These are phyloP conservation scores for Heteropelma amictum DNA, from an alignment of 2,888 invertebrate species.

Conservation along the genomic window DNA sequence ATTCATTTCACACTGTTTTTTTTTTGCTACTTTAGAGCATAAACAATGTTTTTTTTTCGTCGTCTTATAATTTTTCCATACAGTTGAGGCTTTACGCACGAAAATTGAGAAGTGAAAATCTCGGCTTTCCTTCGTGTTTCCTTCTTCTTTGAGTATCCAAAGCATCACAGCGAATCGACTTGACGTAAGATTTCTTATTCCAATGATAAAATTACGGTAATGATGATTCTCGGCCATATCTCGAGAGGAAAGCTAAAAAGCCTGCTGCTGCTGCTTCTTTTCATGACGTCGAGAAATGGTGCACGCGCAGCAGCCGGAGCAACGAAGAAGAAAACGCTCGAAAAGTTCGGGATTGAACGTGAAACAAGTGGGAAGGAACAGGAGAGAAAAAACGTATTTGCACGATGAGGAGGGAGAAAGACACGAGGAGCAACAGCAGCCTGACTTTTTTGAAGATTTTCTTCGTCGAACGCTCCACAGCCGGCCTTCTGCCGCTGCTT, in stretches of 20 bases:
- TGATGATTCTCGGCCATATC: constrained; percentile 24
- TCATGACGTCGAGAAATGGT: constrained; percentile 23
- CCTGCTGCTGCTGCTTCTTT: constrained; percentile 59
- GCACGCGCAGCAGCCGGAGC: constrained; percentile 33
- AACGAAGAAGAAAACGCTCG: constrained; percentile 45
- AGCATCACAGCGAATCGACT: too few relatives aligned
- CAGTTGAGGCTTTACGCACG: too few relatives aligned
- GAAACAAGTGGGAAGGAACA: constrained; percentile 37
- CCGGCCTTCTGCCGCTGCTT: constrained; percentile 64
- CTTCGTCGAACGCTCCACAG: constrained; percentile 63
- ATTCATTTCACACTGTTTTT: too few relatives aligned
- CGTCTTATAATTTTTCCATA: too few relatives aligned
- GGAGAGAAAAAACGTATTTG: constrained; percentile 46
- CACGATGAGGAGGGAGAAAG: constrained; percentile 52
- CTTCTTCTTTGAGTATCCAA: too few relatives aligned
- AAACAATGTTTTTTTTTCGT: too few relatives aligned
- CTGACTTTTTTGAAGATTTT: constrained; percentile 69
- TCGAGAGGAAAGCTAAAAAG: constrained; percentile 51
- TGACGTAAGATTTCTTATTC: too few relatives aligned
- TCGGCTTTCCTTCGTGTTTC: too few relatives aligned
- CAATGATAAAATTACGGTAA: background rate
- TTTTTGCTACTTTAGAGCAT: too few relatives aligned
- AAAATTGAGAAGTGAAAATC: too few relatives aligned
- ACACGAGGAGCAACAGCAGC: constrained; percentile 59
- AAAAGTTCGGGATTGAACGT: constrained; percentile 28